phyloP scores from a whole-genome alignment of 2,888 invertebrate species.

The Dione vanillae region DNA sequence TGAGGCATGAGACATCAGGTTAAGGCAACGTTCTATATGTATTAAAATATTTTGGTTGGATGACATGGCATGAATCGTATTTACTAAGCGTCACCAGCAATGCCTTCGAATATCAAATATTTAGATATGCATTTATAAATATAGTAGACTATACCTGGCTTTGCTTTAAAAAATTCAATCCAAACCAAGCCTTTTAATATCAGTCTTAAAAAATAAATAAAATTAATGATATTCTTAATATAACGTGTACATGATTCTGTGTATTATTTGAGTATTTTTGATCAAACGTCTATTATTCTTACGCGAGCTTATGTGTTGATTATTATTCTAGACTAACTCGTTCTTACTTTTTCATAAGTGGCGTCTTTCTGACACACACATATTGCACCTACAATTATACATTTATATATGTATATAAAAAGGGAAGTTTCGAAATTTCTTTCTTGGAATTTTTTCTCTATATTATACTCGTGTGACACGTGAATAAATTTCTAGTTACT shows the following conservation, averaged over 20 bases:
- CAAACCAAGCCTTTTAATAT: too few relatives aligned
- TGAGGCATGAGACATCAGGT: conserved; percentile 25
- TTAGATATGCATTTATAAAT: conserved; percentile 32
- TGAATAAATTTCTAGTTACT: conserved; percentile 55
- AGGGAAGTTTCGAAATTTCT: conserved; percentile 64
- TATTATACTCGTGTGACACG: conserved; percentile 67
- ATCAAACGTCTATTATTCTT: too few relatives aligned
- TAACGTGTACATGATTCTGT: too few relatives aligned
- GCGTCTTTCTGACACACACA: too few relatives aligned
- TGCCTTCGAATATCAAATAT: conserved; percentile 64
- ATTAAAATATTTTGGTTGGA: conserved; percentile 72
- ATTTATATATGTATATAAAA: neutral
- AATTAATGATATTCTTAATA: too few relatives aligned
- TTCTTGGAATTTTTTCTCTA: too few relatives aligned
- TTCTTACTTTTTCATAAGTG: too few relatives aligned
- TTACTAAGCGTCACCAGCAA: conserved; percentile 63
- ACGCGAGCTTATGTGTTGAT: too few relatives aligned
- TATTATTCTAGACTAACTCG: too few relatives aligned
- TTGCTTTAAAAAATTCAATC: too few relatives aligned
- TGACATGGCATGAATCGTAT: conserved; percentile 80
- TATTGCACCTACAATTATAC: neutral
- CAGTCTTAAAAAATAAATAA: too few relatives aligned
- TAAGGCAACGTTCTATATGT: conserved; percentile 56
- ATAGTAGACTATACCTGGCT: neutral
- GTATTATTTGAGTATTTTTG: too few relatives aligned